Evolutionary conservation across 2,888 invertebrate genomes (phyloP).

Genomic region (Diarsia rubi): DNA sequence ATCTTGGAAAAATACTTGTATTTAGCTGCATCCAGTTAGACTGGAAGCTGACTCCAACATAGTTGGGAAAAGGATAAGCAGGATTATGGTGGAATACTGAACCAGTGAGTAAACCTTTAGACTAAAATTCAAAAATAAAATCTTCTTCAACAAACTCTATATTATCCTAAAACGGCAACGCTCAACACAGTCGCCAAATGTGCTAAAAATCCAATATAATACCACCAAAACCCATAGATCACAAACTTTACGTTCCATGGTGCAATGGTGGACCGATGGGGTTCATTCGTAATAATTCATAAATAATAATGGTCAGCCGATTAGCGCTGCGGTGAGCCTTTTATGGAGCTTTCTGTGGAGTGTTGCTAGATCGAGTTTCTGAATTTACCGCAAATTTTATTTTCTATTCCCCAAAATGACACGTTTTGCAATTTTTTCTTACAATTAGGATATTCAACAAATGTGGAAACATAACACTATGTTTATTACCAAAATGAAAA

Average conservation of each 20-base stretch:
- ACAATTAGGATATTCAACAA: not conserved
- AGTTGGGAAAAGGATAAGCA: no score
- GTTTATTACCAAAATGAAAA: no score
- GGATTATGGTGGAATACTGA: no score
- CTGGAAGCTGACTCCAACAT: no score
- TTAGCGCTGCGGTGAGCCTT: constrained; percentile 76
- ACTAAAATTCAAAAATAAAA: no score
- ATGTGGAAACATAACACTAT: not conserved
- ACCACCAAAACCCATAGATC: constrained; percentile 24
- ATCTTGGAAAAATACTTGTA: no score
- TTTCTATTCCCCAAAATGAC: not conserved
- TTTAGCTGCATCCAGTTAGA: no score
- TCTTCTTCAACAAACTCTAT: not conserved
- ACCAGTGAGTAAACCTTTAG: no score
- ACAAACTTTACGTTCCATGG: constrained; percentile 31
- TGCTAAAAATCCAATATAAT: not conserved
- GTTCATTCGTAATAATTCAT: constrained; percentile 72
- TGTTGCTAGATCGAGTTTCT: not conserved
- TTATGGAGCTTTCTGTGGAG: constrained; percentile 67
- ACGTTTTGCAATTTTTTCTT: not conserved
- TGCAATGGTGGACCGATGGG: constrained; percentile 48
- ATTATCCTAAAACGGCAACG: not conserved
- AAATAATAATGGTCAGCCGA: constrained; percentile 76
- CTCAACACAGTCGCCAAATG: not conserved
- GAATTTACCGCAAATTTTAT: not conserved